Evolutionary conservation across 2,888 invertebrate species (phyloP).

Genomic region (Epiblema foenella): DNA sequence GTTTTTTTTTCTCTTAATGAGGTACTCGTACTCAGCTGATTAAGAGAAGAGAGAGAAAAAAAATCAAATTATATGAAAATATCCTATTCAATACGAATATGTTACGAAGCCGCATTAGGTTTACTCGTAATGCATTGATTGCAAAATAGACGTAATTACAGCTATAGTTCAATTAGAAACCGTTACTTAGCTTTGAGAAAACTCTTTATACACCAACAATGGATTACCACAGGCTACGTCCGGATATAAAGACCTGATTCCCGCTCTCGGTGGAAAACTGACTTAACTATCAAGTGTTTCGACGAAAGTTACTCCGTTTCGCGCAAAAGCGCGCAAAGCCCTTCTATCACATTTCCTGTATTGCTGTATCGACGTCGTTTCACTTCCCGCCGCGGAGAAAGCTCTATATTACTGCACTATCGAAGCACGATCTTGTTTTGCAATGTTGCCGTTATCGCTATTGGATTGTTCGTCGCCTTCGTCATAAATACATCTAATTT

Average conservation of each 20-base stretch:
- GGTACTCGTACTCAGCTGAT: not conserved
- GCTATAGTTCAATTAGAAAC: conserved; percentile 9
- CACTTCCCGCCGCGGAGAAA: conserved; percentile 45
- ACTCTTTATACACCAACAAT: conserved; percentile 14
- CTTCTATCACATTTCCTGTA: conserved; percentile 34
- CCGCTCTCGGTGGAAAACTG: conserved; percentile 3
- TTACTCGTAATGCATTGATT: not conserved
- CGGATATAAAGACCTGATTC: conserved; percentile 7
- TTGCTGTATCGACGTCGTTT: conserved; percentile 42
- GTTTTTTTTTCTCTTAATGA: too few relatives aligned
- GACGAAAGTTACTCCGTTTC: not conserved
- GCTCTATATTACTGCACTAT: conserved; percentile 8
- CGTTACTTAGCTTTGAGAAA: not conserved
- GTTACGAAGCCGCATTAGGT: not conserved
- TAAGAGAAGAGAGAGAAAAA: too few relatives aligned
- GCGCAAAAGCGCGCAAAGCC: conserved; percentile 4
- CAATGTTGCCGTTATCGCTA: conserved; percentile 19
- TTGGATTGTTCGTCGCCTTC: not conserved
- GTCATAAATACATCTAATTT: not conserved
- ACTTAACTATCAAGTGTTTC: conserved; percentile 1
- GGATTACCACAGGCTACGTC: conserved; percentile 23
- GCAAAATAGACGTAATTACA: not conserved
- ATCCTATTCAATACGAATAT: not conserved
- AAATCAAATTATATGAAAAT: too few relatives aligned
- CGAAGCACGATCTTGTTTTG: conserved; percentile 21